These are phyloP conservation scores for Himalopsyche tibetana DNA, from an alignment of 2,888 invertebrate species.

Conservation along the genomic window DNA sequence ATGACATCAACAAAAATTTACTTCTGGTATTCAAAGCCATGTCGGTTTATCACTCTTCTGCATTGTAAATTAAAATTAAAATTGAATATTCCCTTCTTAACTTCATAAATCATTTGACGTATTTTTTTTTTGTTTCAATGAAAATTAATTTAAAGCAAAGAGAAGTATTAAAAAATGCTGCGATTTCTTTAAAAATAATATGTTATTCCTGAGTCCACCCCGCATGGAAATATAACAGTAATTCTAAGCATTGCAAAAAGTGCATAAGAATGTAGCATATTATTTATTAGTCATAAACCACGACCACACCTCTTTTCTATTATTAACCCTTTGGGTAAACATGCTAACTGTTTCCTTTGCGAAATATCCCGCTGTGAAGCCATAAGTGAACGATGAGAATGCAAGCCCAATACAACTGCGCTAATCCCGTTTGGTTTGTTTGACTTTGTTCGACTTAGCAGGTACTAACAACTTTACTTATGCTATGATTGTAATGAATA, in stretches of 20 bases:
- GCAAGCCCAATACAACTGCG: constrained; percentile 46
- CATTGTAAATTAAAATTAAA: too few species aligned
- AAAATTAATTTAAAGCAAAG: too few species aligned
- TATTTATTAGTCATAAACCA: constrained; percentile 37
- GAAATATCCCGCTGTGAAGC: constrained; percentile 54
- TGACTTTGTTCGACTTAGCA: constrained; percentile 41
- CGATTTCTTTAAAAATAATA: too few species aligned
- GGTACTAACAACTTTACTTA: constrained; percentile 45
- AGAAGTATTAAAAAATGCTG: too few species aligned
- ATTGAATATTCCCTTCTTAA: too few species aligned
- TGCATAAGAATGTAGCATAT: constrained; percentile 46
- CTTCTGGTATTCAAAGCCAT: too few species aligned
- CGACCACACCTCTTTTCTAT: constrained; percentile 19
- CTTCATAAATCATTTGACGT: too few species aligned
- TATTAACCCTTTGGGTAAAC: constrained; percentile 37
- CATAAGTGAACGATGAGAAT: constrained; percentile 48
- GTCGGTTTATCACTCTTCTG: too few species aligned
- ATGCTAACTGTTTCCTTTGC: constrained; percentile 19
- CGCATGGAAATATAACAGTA: constrained; percentile 1
- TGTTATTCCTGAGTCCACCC: background rate
- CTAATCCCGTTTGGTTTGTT: constrained; percentile 53
- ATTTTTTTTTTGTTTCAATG: too few species aligned
- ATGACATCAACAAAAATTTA: too few species aligned
- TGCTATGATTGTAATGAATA: constrained; percentile 27
- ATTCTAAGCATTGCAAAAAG: constrained; percentile 39